A percentile compares a stretch with the other conserved stretches of the same genome.
Conservation (phyloP, 2,888 invertebrate species). For the Orgyia antiqua region DNA sequence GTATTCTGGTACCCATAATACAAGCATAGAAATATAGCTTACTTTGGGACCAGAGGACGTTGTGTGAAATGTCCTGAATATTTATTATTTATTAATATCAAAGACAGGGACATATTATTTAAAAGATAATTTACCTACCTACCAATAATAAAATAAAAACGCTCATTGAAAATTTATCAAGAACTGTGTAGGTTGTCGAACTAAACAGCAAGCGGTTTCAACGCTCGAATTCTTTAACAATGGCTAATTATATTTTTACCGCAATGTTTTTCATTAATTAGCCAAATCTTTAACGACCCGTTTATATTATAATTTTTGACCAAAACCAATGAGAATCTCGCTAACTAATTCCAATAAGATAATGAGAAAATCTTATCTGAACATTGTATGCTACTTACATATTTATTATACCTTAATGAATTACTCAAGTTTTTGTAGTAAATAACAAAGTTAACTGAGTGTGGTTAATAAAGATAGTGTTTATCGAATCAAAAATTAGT, state of each 20-base stretch:
- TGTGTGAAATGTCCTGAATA: too few relatives aligned
- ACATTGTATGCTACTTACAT: conserved; percentile 2
- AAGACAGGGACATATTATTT: too few relatives aligned
- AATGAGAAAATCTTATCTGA: conserved; percentile 4
- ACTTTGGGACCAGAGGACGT: too few relatives aligned
- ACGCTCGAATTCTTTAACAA: conserved; percentile 33
- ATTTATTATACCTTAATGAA: conserved; percentile 16
- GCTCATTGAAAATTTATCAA: conserved; percentile 24
- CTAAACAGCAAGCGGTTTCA: conserved; percentile 15
- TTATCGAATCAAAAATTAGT: conserved; percentile 29
- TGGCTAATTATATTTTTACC: conserved; percentile 60
- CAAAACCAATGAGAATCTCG: conserved; percentile 23
- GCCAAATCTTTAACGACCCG: conserved; percentile 40
- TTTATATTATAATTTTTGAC: conserved; percentile 72
- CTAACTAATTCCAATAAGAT: conserved; percentile 29
- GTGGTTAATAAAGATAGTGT: conserved; percentile 20
- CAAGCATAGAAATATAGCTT: too few relatives aligned
- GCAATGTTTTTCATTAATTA: conserved; percentile 65
- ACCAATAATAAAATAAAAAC: conserved; percentile 23
- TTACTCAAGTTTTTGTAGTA: conserved; percentile 17
- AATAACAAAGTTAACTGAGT: conserved; percentile 26
- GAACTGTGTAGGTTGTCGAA: conserved; percentile 26
- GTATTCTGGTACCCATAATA: too few relatives aligned
- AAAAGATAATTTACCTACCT: too few relatives aligned
- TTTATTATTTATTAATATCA: too few relatives aligned